Evolutionary conservation across 2,113 vertebrate species (phyloP).

Genomic region (Xenus cinereus): DNA sequence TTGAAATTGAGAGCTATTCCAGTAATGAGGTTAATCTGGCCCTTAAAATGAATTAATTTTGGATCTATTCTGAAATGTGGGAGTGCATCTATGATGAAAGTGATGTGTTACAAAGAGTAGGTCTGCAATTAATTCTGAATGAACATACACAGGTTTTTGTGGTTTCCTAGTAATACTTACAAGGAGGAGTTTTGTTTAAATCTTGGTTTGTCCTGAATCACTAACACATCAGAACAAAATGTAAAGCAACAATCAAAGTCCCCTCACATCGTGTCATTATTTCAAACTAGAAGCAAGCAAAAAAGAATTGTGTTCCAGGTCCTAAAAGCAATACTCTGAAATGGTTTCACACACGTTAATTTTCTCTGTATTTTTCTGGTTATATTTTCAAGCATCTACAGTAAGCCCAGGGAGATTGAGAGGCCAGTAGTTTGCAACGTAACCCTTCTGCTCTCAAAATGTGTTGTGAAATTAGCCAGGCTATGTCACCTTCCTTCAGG

Average conservation of each 20-base stretch:
- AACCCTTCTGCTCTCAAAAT: neutral
- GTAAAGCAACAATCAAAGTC: neutral
- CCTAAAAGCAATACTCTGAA: neutral
- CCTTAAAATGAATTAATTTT: neutral
- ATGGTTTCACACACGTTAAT: neutral
- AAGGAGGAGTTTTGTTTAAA: neutral
- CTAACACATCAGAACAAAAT: neutral
- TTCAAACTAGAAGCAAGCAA: neutral
- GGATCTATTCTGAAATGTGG: neutral
- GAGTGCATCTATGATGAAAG: neutral
- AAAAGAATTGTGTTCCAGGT: neutral
- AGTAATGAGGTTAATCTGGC: neutral
- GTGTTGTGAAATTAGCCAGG: neutral
- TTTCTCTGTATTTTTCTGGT: no score
- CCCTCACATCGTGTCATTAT: neutral
- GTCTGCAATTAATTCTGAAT: neutral
- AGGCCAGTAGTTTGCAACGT: neutral
- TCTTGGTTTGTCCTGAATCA: neutral
- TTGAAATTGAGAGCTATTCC: neutral
- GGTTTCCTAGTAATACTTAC: neutral
- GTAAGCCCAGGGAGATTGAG: neutral
- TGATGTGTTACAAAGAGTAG: neutral
- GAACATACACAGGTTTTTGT: neutral
- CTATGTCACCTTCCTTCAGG: neutral
- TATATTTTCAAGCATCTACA: neutral